phyloP scores from a whole-genome alignment of 2,888 invertebrate species.

The Hyles lineata region DNA sequence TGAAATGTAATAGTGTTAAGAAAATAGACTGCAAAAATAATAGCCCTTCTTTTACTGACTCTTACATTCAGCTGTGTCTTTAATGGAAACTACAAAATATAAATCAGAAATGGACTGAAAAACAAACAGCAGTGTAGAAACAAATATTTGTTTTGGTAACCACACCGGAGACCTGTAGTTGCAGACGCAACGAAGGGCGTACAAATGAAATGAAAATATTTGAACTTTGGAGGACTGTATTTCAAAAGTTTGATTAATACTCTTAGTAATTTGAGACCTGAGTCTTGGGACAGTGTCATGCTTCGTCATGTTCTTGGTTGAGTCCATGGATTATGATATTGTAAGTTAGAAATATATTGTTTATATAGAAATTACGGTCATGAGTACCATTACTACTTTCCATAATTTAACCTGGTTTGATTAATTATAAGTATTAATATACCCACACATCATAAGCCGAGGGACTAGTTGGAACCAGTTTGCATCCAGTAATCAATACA shows the following conservation, averaged over 20 bases:
- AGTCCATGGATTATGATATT: no score
- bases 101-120: background rate
- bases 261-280: background rate
- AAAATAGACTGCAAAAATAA: no score
- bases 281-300: background rate
- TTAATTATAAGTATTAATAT: no score
- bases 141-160: conserved; percentile 7
- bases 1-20: no score
- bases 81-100: background rate
- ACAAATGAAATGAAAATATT: conserved; percentile 22
- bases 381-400: no score
- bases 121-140: background rate
- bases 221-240: background rate
- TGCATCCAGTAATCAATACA: no score
- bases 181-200: background rate
- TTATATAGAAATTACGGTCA: no score
- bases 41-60: background rate
- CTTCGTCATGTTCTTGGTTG: no score
- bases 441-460: no score
- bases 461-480: no score
- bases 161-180: background rate
- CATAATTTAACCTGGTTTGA: no score
- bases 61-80: background rate
- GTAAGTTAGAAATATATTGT: no score
- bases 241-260: background rate